These are phyloP conservation scores for Lota lota DNA, from an alignment of 2,113 vertebrate genomes.

Conservation along the genomic window DNA sequence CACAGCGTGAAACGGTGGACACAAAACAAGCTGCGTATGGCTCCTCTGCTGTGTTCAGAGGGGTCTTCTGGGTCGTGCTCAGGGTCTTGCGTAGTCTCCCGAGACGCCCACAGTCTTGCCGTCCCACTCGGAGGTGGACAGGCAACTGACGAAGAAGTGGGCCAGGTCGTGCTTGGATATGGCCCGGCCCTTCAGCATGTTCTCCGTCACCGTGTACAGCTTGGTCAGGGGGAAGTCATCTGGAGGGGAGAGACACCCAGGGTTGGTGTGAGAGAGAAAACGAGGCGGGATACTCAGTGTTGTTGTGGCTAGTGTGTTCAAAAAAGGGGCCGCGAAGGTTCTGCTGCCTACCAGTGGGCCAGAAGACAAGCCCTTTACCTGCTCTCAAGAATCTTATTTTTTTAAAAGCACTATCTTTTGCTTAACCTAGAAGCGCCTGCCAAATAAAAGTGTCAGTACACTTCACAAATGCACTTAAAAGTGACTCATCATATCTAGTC, in stretches of 20 bases:
- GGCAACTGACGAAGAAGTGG: slow-evolving; percentile 85
- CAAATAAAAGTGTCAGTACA: no score
- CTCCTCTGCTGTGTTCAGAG: not conserved
- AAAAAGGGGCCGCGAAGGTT: no score
- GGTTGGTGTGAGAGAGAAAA: no score
- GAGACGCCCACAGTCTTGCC: slow-evolving; percentile 78
- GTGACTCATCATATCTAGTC: no score
- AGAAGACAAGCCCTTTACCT: not conserved
- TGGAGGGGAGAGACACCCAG: slow-evolving; percentile 25
- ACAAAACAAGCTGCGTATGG: no score
- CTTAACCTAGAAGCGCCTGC: no score
- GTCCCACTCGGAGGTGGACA: slow-evolving; percentile 79
- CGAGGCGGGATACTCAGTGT: no score
- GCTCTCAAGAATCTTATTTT: not conserved
- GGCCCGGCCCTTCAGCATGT: slow-evolving; percentile 71
- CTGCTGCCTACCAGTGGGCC: no score
- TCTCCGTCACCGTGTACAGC: slow-evolving; percentile 71
- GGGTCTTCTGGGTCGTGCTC: not conserved
- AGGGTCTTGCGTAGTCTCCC: slow-evolving; percentile 72
- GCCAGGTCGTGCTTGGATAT: slow-evolving; percentile 89
- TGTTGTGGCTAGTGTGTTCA: no score
- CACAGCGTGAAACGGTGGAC: no score
- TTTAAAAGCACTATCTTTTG: no score
- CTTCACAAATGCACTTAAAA: no score
- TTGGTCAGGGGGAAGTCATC: slow-evolving; percentile 83